Evolutionary conservation across 2,888 invertebrate genomes (phyloP).

Genomic region (Troides oblongomaculatus): DNA sequence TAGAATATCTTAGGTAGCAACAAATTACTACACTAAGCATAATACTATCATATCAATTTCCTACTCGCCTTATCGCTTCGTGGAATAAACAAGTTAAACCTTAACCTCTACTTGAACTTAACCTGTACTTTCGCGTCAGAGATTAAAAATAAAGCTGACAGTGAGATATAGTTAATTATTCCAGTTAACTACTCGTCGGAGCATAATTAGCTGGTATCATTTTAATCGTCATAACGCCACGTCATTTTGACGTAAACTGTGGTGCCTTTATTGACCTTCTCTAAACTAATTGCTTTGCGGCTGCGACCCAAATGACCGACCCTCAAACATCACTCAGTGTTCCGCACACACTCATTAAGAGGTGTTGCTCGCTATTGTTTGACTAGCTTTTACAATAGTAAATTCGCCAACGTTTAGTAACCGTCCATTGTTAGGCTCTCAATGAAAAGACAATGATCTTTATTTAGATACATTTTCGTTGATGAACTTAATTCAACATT

Average conservation of each 20-base stretch:
- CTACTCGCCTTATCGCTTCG: too few relatives aligned
- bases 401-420: slow-evolving; percentile 30
- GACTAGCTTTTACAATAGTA: slow-evolving; percentile 31
- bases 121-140: not conserved
- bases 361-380: slow-evolving; percentile 34
- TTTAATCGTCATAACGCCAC: not conserved
- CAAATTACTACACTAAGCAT: too few relatives aligned
- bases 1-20: too few relatives aligned
- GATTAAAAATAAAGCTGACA: not conserved
- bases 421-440: not conserved
- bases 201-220: not conserved
- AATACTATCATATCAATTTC: too few relatives aligned
- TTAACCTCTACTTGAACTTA: too few relatives aligned
- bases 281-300: slow-evolving; percentile 38
- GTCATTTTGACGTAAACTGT: slow-evolving; percentile 14
- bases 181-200: not conserved
- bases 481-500: too few relatives aligned
- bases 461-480: not conserved
- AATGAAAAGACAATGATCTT: not conserved
- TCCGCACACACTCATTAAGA: slow-evolving; percentile 47
- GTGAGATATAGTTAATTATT: not conserved
- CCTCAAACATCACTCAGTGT: slow-evolving; percentile 43
- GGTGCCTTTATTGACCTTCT: slow-evolving; percentile 37
- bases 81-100: not conserved
- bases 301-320: slow-evolving; percentile 45